Percentiles rank a stretch among this genome's conserved stretches.
phyloP scores from a whole-genome alignment of 1,140 invertebrate species.

The Aphaenogaster rudis region DNA sequence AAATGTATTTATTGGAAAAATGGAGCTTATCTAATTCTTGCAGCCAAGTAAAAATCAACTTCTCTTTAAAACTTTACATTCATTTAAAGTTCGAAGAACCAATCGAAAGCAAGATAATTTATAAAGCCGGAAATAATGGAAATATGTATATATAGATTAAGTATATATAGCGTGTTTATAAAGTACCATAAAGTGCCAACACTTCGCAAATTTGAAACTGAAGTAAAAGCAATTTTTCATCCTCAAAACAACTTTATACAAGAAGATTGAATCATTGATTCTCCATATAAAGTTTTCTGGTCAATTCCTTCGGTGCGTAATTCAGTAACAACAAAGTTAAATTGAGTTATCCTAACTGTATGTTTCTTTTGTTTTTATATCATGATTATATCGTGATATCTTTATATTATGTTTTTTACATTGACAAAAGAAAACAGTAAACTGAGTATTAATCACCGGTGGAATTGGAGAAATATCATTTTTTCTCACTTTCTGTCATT shows the following conservation, averaged over 20 bases:
- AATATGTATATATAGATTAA: constrained; percentile 6
- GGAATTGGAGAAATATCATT: constrained; percentile 1
- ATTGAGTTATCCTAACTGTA: background rate
- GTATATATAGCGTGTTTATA: constrained; percentile 3
- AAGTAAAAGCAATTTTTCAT: background rate
- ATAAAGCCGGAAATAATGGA: background rate
- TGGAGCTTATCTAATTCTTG: background rate
- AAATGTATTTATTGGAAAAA: background rate
- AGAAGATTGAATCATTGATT: constrained; percentile 4
- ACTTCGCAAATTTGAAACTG: background rate
- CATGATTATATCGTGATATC: background rate
- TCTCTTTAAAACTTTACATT: background rate
- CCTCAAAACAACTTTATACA: background rate
- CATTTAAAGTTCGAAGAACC: background rate
- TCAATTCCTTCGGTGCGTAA: constrained; percentile 1
- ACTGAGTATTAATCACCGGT: background rate
- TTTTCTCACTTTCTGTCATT: background rate
- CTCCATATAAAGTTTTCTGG: background rate
- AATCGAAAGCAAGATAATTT: background rate
- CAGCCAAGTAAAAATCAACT: background rate
- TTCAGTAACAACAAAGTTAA: background rate
- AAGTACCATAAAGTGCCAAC: constrained; percentile 27
- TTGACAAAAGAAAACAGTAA: background rate
- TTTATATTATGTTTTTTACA: background rate
- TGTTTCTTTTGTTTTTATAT: background rate